Percentiles rank a stretch among this genome's conserved stretches.
Evolutionary conservation across 2,113 vertebrate genomes (phyloP).

Genomic region (Entosphenus tridentatus): DNA sequence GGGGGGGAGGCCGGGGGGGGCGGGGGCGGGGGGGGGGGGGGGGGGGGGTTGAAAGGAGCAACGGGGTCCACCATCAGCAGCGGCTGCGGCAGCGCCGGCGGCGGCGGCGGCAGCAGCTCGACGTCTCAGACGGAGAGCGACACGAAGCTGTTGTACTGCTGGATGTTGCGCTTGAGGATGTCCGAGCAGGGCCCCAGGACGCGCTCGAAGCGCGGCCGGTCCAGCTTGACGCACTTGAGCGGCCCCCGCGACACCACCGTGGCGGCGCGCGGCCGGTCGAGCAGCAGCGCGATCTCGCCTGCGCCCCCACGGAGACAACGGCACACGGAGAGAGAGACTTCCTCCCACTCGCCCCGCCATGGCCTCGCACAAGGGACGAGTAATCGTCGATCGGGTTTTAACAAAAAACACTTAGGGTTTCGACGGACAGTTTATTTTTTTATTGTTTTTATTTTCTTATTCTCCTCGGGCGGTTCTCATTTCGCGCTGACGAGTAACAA

Average conservation of each 20-base stretch:
- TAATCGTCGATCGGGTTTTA: too few relatives aligned
- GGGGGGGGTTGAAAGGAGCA: too few relatives aligned
- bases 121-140: slow-evolving; percentile 58
- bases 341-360: too few relatives aligned
- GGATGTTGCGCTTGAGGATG: slow-evolving; percentile 90
- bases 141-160: slow-evolving; percentile 97
- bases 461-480: background rate
- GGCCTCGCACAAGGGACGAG: too few relatives aligned
- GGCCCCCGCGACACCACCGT: slow-evolving; percentile 73
- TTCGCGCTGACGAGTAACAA: too few relatives aligned
- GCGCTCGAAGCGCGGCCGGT: slow-evolving; percentile 72
- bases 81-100: too few relatives aligned
- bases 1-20: background rate
- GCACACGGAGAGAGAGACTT: background rate
- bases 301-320: slow-evolving; percentile 7
- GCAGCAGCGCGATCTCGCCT: slow-evolving; percentile 75
- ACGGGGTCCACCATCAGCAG: too few relatives aligned
- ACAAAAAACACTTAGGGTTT: too few relatives aligned
- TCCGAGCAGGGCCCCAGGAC: slow-evolving; percentile 86
- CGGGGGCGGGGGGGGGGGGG: background rate
- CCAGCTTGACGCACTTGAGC: slow-evolving; percentile 81
- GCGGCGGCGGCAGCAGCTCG: too few relatives aligned
- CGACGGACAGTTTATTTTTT: too few relatives aligned
- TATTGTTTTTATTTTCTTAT: background rate
- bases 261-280: slow-evolving; percentile 74